Evolutionary conservation across 2,113 vertebrate species (phyloP).

Genomic region (Shinisaurus crocodilurus): DNA sequence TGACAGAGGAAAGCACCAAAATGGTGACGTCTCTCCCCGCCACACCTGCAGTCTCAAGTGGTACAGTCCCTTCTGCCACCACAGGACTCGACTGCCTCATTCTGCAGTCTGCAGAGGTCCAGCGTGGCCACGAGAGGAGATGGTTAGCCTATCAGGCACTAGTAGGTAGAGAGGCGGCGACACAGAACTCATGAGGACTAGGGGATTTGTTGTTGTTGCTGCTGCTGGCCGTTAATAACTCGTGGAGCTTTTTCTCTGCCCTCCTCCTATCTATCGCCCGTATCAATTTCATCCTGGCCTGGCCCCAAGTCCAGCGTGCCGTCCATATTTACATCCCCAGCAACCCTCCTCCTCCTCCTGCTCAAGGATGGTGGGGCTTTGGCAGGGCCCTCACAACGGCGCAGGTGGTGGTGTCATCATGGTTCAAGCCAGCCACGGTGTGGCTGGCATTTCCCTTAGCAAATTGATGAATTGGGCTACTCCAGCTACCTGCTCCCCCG

Average conservation of each 20-base stretch:
- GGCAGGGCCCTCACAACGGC: neutral
- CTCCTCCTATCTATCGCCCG: neutral
- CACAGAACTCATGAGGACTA: no score
- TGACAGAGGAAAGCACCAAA: no score
- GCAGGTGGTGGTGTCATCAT: neutral
- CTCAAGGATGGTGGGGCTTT: neutral
- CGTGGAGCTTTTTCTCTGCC: neutral
- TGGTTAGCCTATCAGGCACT: no score
- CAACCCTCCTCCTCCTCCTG: neutral
- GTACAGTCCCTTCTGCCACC: neutral
- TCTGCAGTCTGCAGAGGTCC: neutral
- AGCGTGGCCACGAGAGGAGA: neutral
- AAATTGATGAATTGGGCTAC: neutral
- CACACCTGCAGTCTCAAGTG: neutral
- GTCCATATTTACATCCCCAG: neutral
- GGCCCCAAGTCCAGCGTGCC: neutral
- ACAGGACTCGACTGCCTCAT: neutral
- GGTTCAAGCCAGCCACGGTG: neutral
- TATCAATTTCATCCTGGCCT: neutral
- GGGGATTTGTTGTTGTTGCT: no score
- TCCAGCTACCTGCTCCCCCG: neutral
- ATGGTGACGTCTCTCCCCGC: neutral
- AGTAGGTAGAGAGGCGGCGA: no score
- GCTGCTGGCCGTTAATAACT: no score
- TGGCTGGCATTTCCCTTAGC: neutral